Percentiles rank a stretch among this genome's conserved stretches.
These are phyloP conservation scores for Cephus pulcher DNA, from an alignment of 2,888 invertebrate species.

Conservation along the genomic window DNA sequence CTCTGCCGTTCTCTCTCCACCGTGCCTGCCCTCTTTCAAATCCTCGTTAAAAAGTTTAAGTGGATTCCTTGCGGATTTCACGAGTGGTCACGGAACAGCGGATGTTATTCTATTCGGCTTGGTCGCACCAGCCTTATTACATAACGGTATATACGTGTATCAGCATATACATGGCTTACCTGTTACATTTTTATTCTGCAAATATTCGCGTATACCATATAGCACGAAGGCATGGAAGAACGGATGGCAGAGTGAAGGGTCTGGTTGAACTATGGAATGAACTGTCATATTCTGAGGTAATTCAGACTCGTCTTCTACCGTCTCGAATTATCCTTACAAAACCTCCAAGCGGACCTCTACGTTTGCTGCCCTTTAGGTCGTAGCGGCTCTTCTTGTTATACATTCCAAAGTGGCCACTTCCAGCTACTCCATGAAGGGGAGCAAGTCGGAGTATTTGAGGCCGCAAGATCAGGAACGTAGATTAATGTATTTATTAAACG, in stretches of 20 bases:
- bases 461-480: slow-evolving; percentile 33
- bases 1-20: slow-evolving; percentile 17
- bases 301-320: neutral
- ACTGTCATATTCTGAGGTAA: neutral
- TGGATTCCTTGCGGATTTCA: slow-evolving; percentile 36
- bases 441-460: slow-evolving; percentile 2
- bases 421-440: slow-evolving; percentile 1
- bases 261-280: neutral
- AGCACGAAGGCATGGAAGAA: neutral
- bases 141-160: too few species aligned
- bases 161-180: neutral
- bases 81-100: slow-evolving; percentile 28
- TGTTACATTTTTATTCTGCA: neutral
- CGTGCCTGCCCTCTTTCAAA: slow-evolving; percentile 43
- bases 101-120: slow-evolving; percentile 11
- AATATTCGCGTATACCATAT: neutral
- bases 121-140: neutral
- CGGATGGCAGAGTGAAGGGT: neutral
- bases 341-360: neutral
- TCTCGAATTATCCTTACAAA: neutral
- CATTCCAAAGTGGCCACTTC: slow-evolving; percentile 6
- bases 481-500: slow-evolving; percentile 45
- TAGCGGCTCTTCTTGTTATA: slow-evolving; percentile 8
- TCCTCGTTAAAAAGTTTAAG: slow-evolving; percentile 58
- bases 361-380: neutral